Percentiles rank a stretch among this genome's conserved stretches.
These are phyloP conservation scores for Mungos mungo DNA, from an alignment of 2,113 vertebrate species.

Conservation along the genomic window DNA sequence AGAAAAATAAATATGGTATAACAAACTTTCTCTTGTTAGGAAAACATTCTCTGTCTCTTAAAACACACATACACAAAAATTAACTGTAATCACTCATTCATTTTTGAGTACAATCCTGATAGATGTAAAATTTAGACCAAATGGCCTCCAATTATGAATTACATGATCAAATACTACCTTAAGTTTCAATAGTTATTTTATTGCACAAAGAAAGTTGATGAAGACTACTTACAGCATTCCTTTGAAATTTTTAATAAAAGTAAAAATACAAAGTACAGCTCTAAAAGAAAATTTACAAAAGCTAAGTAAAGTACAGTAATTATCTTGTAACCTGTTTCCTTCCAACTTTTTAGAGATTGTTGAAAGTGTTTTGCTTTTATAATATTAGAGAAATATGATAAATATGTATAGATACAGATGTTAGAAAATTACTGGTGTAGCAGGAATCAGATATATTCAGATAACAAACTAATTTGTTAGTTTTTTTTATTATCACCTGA, in stretches of 20 bases:
- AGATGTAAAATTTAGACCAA: not conserved
- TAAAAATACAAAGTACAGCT: not conserved
- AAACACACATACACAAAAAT: not conserved
- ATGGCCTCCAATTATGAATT: not conserved
- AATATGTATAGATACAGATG: not conserved
- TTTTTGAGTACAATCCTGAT: not conserved
- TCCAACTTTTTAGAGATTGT: not conserved
- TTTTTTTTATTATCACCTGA: not conserved
- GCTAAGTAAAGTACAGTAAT: not conserved
- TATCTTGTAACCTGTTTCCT: slow-evolving; percentile 23
- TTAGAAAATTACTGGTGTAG: not conserved
- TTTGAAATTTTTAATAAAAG: not conserved
- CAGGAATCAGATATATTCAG: not conserved
- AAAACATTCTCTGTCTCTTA: not conserved
- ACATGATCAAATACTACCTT: not conserved
- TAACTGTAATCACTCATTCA: not conserved
- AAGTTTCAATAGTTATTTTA: slow-evolving; percentile 8
- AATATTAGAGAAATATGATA: slow-evolving; percentile 30
- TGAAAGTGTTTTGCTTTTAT: slow-evolving; percentile 1
- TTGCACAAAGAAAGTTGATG: not conserved
- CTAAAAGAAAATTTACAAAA: not conserved
- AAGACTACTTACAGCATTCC: not conserved
- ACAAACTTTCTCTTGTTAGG: not conserved
- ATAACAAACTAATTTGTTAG: not conserved
- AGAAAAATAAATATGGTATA: not conserved